A percentile compares a stretch with the other conserved stretches of the same genome.
Evolutionary conservation across 2,888 invertebrate genomes (phyloP).

Genomic region (Lapara coniferarum): DNA sequence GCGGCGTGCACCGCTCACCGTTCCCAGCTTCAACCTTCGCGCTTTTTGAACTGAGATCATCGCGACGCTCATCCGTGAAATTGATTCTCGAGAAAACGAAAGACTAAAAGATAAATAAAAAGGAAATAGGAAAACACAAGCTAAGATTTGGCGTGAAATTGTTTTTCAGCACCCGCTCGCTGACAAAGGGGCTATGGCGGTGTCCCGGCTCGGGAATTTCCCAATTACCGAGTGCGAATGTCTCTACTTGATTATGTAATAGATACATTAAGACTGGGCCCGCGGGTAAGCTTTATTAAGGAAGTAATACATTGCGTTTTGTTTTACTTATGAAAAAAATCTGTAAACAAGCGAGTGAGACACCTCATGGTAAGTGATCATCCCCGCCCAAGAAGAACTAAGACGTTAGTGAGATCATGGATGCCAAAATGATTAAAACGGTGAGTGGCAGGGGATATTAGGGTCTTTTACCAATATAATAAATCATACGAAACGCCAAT

Average conservation of each 20-base stretch:
- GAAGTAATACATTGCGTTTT: constrained; percentile 21
- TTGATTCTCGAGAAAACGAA: constrained; percentile 83
- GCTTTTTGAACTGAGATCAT: constrained; percentile 82
- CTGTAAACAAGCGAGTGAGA: too few species aligned
- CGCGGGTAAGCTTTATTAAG: constrained; percentile 23
- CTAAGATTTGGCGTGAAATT: constrained; percentile 85
- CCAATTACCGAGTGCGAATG: constrained; percentile 81
- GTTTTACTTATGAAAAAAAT: background rate
- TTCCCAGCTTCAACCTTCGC: constrained; percentile 60
- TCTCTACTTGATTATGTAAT: constrained; percentile 76
- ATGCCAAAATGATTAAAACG: too few species aligned
- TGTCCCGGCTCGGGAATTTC: constrained; percentile 77
- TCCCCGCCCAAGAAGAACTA: too few species aligned
- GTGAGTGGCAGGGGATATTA: too few species aligned
- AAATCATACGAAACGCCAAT: too few species aligned
- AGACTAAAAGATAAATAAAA: constrained; percentile 84
- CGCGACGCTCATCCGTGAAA: constrained; percentile 83
- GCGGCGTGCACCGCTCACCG: constrained; percentile 48
- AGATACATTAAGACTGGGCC: constrained; percentile 51
- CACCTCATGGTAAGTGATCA: too few species aligned
- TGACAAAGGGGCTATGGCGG: constrained; percentile 59
- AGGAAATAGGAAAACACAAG: constrained; percentile 84
- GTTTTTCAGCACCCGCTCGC: constrained; percentile 79
- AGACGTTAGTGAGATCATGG: too few species aligned
- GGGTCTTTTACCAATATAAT: too few species aligned